phyloP scores from a whole-genome alignment of 2,797 vertebrate genomes.

The Typhlichthys subterraneus region DNA sequence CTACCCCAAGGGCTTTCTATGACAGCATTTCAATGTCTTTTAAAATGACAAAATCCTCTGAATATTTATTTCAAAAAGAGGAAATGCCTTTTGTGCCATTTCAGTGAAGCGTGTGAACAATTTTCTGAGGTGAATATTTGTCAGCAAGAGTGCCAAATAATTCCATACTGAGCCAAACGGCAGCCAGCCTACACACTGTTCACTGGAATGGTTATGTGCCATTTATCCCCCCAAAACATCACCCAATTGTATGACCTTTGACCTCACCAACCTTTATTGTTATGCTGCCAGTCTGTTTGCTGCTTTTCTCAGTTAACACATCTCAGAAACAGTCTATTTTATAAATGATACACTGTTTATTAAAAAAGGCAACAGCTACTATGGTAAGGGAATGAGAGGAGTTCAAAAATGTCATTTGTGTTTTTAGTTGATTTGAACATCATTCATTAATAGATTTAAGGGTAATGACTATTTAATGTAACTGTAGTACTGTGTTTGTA shows the following conservation, averaged over 20 bases:
- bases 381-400: conserved; percentile 73
- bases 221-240: conserved; percentile 66
- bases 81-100: conserved; percentile 71
- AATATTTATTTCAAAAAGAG: conserved; percentile 43
- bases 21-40: conserved; percentile 70
- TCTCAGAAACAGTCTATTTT: conserved; percentile 76
- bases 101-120: conserved; percentile 56
- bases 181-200: conserved; percentile 70
- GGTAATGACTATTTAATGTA: conserved; percentile 83
- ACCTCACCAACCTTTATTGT: conserved; percentile 70
- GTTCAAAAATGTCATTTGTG: conserved; percentile 74
- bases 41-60: conserved; percentile 52
- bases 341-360: conserved; percentile 74
- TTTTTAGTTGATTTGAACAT: conserved; percentile 76
- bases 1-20: conserved; percentile 68
- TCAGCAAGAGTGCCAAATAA: conserved; percentile 76
- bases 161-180: conserved; percentile 78
- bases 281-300: conserved; percentile 82
- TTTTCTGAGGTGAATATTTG: conserved; percentile 69
- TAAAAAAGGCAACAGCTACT: conserved; percentile 71
- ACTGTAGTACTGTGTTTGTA: conserved; percentile 84
- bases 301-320: conserved; percentile 71
- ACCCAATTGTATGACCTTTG: conserved; percentile 61
- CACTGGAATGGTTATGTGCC: conserved; percentile 62
- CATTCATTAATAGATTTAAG: conserved; percentile 81